Percentiles rank a stretch among this genome's conserved stretches.
phyloP scores from a whole-genome alignment of 2,888 invertebrate genomes.

The Petrolisthes cinctipes region DNA sequence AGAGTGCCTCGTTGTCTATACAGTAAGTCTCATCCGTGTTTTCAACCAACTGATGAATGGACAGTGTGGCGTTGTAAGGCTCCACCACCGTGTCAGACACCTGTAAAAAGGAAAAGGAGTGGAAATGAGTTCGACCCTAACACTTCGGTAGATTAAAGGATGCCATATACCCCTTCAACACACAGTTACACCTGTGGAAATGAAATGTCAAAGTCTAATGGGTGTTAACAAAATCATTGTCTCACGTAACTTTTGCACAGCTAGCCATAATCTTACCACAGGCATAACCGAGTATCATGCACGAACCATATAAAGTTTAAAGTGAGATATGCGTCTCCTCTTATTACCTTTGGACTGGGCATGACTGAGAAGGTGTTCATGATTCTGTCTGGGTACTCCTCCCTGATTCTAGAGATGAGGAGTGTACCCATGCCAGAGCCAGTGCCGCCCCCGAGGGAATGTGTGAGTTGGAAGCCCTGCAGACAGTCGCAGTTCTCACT shows the following conservation, averaged over 20 bases:
- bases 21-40: slow-evolving; percentile 74
- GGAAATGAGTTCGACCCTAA: too few species aligned
- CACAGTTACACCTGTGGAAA: too few species aligned
- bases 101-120: neutral
- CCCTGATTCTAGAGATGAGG: slow-evolving; percentile 16
- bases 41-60: slow-evolving; percentile 73
- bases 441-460: slow-evolving; percentile 95
- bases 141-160: too few species aligned
- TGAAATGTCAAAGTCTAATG: too few species aligned
- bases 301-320: too few species aligned
- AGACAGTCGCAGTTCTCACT: slow-evolving; percentile 21
- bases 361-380: slow-evolving; percentile 30
- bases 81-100: slow-evolving; percentile 71
- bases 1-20: slow-evolving; percentile 74
- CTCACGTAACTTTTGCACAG: too few species aligned
- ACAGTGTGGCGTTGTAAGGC: slow-evolving; percentile 74
- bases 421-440: slow-evolving; percentile 77
- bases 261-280: too few species aligned
- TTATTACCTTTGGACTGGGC: slow-evolving; percentile 21
- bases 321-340: too few species aligned
- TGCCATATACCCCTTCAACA: too few species aligned
- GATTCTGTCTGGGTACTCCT: slow-evolving; percentile 20
- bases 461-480: slow-evolving; percentile 73
- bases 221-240: too few species aligned
- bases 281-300: too few species aligned